phyloP scores from a whole-genome alignment of 2,888 invertebrate genomes.

The Diplolepis rosae region DNA sequence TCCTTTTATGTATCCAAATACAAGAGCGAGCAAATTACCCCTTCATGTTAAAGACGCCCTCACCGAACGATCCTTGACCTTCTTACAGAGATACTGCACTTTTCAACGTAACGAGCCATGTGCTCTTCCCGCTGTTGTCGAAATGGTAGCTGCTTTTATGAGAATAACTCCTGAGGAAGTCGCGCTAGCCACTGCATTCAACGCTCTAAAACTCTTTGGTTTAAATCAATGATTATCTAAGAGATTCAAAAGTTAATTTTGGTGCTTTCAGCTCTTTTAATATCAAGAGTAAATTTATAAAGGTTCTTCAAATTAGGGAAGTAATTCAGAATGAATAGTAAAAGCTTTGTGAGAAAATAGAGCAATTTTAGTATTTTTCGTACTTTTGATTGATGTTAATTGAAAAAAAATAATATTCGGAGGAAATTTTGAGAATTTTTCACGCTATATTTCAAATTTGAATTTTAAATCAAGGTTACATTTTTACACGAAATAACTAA shows the following conservation, averaged over 20 bases:
- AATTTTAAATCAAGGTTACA: background rate
- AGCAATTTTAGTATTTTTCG: constrained; percentile 1
- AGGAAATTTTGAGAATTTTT: background rate
- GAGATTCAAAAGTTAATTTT: background rate
- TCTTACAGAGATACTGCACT: constrained; percentile 92
- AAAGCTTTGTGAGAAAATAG: constrained; percentile 7
- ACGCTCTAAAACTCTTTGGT: constrained; percentile 92
- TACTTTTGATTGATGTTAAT: background rate
- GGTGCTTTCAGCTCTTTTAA: background rate
- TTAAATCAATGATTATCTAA: constrained; percentile 82
- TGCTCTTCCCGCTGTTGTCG: constrained; percentile 92
- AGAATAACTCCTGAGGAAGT: constrained; percentile 91
- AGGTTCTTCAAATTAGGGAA: background rate
- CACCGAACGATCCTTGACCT: constrained; percentile 88
- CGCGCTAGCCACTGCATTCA: constrained; percentile 92
- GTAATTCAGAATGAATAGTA: background rate
- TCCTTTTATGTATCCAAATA: constrained; percentile 97
- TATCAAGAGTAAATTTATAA: background rate
- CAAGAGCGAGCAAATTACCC: constrained; percentile 93
- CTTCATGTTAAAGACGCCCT: constrained; percentile 89
- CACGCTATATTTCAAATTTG: background rate
- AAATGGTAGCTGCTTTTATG: constrained; percentile 95
- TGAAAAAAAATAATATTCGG: background rate
- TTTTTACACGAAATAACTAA: too few species aligned
- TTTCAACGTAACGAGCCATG: constrained; percentile 98